These are phyloP conservation scores for Limnephilus marmoratus DNA, from an alignment of 2,888 invertebrate genomes.

Conservation along the genomic window DNA sequence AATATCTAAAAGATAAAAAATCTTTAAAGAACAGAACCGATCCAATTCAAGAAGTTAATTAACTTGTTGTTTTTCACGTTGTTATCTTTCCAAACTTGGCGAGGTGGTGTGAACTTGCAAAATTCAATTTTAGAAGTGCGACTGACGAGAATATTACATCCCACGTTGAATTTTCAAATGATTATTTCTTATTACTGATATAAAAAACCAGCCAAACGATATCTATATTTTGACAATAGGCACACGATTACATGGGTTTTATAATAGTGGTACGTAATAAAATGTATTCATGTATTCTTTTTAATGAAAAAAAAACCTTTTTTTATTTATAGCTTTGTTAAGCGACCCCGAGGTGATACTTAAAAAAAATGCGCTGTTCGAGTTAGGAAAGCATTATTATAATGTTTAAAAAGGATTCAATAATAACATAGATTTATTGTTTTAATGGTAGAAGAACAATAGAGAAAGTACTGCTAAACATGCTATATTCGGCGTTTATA, in stretches of 20 bases:
- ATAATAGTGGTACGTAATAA: not conserved
- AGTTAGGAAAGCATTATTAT: not conserved
- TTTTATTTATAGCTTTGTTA: not conserved
- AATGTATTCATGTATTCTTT: not conserved
- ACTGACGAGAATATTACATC: not conserved
- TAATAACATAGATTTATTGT: not conserved
- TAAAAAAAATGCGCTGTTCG: not conserved
- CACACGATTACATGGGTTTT: not conserved
- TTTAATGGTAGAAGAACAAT: not conserved
- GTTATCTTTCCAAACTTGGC: constrained; percentile 18
- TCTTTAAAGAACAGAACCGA: constrained; percentile 2
- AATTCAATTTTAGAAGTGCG: not conserved
- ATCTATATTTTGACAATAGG: not conserved
- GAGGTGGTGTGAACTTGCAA: not conserved
- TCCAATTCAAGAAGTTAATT: constrained; percentile 52
- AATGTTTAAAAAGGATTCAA: not conserved
- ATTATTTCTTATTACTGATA: not conserved
- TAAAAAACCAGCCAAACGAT: not conserved
- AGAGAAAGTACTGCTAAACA: not conserved
- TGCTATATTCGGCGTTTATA: not conserved
- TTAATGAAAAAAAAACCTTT: not conserved
- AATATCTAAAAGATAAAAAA: constrained; percentile 45
- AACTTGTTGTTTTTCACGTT: constrained; percentile 38
- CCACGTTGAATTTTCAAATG: not conserved
- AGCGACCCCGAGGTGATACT: not conserved